These are phyloP conservation scores for Drosophila mojavensis DNA, from an alignment of 1,140 invertebrate genomes.

Conservation along the genomic window DNA sequence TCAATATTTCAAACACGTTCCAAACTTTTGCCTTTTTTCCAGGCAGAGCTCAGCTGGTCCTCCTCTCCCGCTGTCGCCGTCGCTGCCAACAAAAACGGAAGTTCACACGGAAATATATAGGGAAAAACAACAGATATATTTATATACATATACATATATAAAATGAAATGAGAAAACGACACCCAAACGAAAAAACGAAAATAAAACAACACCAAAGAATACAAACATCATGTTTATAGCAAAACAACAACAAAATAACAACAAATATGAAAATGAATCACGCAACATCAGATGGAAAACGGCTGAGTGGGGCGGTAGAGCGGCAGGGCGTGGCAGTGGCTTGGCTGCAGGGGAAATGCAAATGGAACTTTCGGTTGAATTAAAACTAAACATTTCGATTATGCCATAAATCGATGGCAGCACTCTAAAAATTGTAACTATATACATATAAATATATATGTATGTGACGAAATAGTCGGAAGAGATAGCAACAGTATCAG, in stretches of 20 bases:
- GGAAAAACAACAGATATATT: conserved; percentile 36
- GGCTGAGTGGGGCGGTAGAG: neutral
- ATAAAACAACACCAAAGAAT: conserved; percentile 42
- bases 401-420: conserved; percentile 18
- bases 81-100: conserved; percentile 61
- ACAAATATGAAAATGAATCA: conserved; percentile 70
- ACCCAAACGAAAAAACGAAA: conserved; percentile 51
- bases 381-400: conserved; percentile 30
- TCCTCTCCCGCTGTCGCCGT: neutral
- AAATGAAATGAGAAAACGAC: conserved; percentile 60
- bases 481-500: neutral
- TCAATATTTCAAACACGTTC: conserved; percentile 80
- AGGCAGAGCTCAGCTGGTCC: conserved; percentile 16
- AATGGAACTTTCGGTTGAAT: conserved; percentile 31
- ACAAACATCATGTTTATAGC: conserved; percentile 62
- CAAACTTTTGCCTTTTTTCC: conserved; percentile 73
- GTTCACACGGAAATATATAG: conserved; percentile 81
- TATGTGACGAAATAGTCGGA: neutral
- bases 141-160: conserved; percentile 23
- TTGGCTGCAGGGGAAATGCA: conserved; percentile 8
- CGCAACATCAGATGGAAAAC: conserved; percentile 34
- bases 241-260: conserved; percentile 54
- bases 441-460: too few relatives aligned
- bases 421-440: neutral
- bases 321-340: neutral